Base-by-base conservation (phyloP, 2,113 vertebrate species). In the Cisticola juncidis region DNA sequence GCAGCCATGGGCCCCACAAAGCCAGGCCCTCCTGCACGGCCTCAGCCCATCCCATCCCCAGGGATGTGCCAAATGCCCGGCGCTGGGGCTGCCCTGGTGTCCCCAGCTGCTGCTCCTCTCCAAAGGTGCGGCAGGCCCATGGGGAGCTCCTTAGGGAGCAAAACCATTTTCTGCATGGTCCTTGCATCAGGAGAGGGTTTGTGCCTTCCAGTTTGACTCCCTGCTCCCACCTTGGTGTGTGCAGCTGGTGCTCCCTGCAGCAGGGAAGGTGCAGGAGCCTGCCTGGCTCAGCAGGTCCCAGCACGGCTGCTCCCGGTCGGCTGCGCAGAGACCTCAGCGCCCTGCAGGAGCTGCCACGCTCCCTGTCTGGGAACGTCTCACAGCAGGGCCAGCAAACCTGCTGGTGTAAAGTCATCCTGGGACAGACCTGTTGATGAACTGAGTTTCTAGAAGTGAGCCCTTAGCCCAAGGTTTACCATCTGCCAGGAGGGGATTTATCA, bases 21-120 rank as follows among this genome's bases (percentile, higher is more conserved):
- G 17, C 47, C 14, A 7, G n/a, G 20, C 9, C 23, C 38, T 54
- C 26, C 25, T 2, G 1, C 0, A 1, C 4, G 7, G 13, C 22
- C 51, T 53, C 6, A 14, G 28, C 33, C n/a, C 17, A 6, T 44
- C 8, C 70, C 36, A 25, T 25, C 15, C 38, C 23, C 28, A 21
- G 18, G 21, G 51, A 76, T 29, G 35, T 44, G 22, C 31, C 29
- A 17, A 33, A 14, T 25, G 9, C 35, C 36, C 1, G 0, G 7
- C 0, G 0, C 44, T 40, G 44, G n/a, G 54, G 22, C 38, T 86
- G 45, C 26, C n/a, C 38, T 10, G 4, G 7, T 42, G 16, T 29
- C 16, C 50, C 25, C 6, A 5, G 33, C 57, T 77, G 35, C 33
- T 28, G 25, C 5, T 78, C 45, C 54, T 26, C 1, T 5, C 31